Evolutionary conservation across 2,113 vertebrate genomes (phyloP), one percentile per base, ranked within the genome.

Genomic region (Prunella himalayana): DNA sequence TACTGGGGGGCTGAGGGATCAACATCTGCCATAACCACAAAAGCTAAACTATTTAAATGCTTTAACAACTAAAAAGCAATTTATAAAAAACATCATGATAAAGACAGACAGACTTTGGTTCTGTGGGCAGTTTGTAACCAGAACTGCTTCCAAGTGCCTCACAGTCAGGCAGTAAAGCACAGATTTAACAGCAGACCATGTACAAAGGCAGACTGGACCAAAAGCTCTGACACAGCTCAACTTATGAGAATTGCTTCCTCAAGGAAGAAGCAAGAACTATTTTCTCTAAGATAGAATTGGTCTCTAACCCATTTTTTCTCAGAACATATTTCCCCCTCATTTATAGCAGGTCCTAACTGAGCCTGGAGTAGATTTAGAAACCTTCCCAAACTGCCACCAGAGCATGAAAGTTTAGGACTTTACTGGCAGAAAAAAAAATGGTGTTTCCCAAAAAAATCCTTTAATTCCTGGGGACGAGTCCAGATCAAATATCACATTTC

Each of bases 1-100:
- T 60, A 51, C 5, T 37, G 8, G 8, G 23, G 9, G 9, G 1
- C 2, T 10, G 12, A 17, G 3, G 8, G 8, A 61, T 65, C 50
- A 31, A 45, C 23, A 27, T 15, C 18, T 80, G 53, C 35, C 72
- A 82, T 45, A 73, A 73, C 15, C 71, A 91, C 44, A 65, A 61
- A 80, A 56, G 25, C 23, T 19, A 53, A 78, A 71, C 21, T 49
- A 83, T 35, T 85, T 69, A 28, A 64, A 86, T 16, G 7, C 39
- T 69, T 86, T 61, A 49, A 72, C 24, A 65, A 63, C 25, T 45
- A 14, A 59, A 80, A 76, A 23, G 13, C 6, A 21, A 49, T 83
- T 53, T 77, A 73, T 57, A 79, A 69, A 69, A 47, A 90, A 17
- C 7, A 64, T 7, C 4, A 42, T 10, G 25, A 63, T 16, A 57